Percentiles rank a stretch among this genome's conserved stretches.
These are phyloP conservation scores for Yponomeuta evonymella DNA, from an alignment of 2,888 invertebrate species.

Conservation along the genomic window DNA sequence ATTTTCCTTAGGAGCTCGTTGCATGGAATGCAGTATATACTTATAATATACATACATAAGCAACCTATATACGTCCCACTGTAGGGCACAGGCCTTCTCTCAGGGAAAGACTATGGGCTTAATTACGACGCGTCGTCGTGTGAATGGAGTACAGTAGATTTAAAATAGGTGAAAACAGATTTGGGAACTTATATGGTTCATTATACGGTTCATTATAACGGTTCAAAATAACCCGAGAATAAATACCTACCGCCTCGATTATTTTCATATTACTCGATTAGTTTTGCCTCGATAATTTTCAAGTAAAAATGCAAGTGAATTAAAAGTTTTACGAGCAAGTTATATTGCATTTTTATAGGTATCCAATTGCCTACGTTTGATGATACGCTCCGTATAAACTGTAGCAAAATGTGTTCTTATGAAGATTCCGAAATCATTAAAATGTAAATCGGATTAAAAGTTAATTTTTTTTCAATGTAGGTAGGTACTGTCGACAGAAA, in stretches of 20 bases:
- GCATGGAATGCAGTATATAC: too few relatives aligned
- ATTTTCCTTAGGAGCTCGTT: too few relatives aligned
- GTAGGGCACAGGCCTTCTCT: too few relatives aligned
- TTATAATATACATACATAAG: too few relatives aligned
- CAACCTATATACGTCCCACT: too few relatives aligned
- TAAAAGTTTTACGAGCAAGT: conserved; percentile 64
- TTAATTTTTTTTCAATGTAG: not conserved
- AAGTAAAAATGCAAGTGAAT: conserved; percentile 44
- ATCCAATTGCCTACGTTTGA: conserved; percentile 65
- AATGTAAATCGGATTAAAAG: conserved; percentile 54
- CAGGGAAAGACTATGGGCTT: too few relatives aligned
- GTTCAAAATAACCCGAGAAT: not conserved
- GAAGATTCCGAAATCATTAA: conserved; percentile 53
- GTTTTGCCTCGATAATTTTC: not conserved
- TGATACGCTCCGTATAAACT: conserved; percentile 64
- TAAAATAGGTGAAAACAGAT: not conserved
- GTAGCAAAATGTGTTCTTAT: conserved; percentile 60
- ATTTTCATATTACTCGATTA: not conserved
- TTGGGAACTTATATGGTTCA: not conserved
- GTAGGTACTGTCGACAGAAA: not conserved
- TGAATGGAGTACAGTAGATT: too few relatives aligned
- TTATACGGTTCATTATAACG: not conserved
- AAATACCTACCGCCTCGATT: not conserved
- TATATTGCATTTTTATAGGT: conserved; percentile 69
- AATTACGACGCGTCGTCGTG: too few relatives aligned